Conservation (phyloP, 2,113 vertebrate species). For the Pelusios castaneus region DNA sequence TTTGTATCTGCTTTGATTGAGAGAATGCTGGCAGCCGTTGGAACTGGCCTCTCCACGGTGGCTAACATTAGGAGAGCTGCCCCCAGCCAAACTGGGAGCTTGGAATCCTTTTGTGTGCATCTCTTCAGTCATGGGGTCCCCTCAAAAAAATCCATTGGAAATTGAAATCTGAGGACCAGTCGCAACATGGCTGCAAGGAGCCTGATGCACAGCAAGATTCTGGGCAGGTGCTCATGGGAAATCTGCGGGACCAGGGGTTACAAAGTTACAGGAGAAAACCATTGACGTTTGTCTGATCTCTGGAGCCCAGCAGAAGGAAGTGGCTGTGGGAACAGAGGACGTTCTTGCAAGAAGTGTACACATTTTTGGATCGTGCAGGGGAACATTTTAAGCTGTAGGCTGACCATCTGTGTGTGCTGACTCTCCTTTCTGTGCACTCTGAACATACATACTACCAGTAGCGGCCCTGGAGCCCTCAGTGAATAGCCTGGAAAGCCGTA, state of each 20-base stretch:
- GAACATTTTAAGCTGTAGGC: background rate
- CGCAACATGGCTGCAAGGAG: no score
- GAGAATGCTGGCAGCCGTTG: background rate
- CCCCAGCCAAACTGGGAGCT: rapidly evolving
- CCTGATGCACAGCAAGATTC: background rate
- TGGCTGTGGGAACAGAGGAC: background rate
- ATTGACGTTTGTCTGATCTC: background rate
- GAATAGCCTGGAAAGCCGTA: no score
- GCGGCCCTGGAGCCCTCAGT: no score
- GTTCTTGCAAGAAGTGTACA: background rate
- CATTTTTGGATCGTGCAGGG: background rate
- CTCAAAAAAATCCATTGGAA: background rate
- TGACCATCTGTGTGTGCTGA: background rate
- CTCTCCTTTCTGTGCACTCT: background rate
- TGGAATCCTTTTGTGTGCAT: background rate
- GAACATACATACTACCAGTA: no score
- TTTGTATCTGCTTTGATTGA: background rate
- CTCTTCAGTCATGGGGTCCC: rapidly evolving
- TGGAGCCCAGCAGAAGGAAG: background rate
- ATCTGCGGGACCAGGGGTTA: background rate
- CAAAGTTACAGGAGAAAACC: background rate
- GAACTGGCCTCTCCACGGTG: background rate
- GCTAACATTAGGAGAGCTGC: background rate
- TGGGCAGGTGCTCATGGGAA: background rate
- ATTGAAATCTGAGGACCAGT: background rate